Conservation (phyloP, 2,113 vertebrate genomes). For the Mola mola region DNA sequence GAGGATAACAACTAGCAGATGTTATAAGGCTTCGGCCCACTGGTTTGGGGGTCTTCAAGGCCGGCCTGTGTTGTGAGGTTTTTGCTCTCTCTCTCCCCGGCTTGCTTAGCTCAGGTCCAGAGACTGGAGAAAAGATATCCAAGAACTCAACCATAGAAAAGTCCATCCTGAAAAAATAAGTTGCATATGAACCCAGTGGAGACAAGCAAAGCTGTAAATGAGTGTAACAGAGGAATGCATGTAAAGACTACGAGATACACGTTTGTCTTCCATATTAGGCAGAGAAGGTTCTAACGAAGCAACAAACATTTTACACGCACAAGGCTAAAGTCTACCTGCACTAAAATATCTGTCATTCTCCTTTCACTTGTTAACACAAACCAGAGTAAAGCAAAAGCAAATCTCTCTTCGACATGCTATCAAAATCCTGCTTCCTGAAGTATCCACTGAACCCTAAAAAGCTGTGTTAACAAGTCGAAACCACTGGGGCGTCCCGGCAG, state of each 20-base stretch:
- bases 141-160: conserved; percentile 86
- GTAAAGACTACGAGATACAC: conserved; percentile 13
- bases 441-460: conserved; percentile 56
- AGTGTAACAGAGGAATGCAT: conserved; percentile 28
- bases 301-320: conserved; percentile 8
- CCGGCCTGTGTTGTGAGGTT: conserved; percentile 4
- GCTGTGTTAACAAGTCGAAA: conserved; percentile 63
- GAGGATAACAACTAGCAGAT: conserved; percentile 22
- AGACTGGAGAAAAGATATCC: conserved; percentile 83
- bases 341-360: conserved; percentile 36
- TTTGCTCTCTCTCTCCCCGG: conserved; percentile 34
- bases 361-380: conserved; percentile 60
- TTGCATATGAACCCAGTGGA: conserved; percentile 17
- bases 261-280: conserved; percentile 11
- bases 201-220: conserved; percentile 20
- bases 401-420: conserved; percentile 54
- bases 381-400: conserved; percentile 56
- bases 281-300: not conserved
- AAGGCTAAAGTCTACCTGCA: conserved; percentile 9
- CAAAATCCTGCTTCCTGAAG: conserved; percentile 52
- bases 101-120: conserved; percentile 50
- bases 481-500: conserved; percentile 48
- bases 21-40: conserved; percentile 26
- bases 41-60: conserved; percentile 31
- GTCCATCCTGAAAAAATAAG: conserved; percentile 79